phyloP scores from a whole-genome alignment of 2,888 invertebrate genomes.

The Petrolisthes manimaculis region DNA sequence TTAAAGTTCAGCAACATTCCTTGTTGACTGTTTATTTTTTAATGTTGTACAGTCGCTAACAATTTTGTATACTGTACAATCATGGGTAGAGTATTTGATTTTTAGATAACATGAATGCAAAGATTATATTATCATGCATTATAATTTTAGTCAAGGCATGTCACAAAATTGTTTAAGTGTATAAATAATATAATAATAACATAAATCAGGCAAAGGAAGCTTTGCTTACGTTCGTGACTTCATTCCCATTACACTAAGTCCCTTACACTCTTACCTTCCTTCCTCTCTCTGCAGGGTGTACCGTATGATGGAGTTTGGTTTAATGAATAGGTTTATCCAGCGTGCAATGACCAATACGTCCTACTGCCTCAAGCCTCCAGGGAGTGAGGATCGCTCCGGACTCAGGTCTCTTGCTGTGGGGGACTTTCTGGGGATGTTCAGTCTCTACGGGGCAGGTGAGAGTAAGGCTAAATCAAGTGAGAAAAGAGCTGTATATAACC shows the following conservation, averaged over 20 bases:
- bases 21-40: too few species aligned
- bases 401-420: constrained; percentile 35
- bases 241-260: background rate
- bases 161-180: background rate
- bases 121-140: too few species aligned
- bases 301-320: constrained; percentile 40
- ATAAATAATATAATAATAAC: too few species aligned
- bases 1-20: too few species aligned
- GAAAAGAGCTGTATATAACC: background rate
- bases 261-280: background rate
- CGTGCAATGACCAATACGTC: constrained; percentile 32
- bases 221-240: background rate
- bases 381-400: background rate
- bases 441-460: constrained; percentile 40
- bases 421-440: constrained; percentile 44
- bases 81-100: too few species aligned
- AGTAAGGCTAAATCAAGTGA: background rate
- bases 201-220: background rate
- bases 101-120: too few species aligned
- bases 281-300: constrained; percentile 17
- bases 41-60: too few species aligned
- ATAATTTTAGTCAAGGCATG: too few species aligned
- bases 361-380: constrained; percentile 40
- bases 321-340: constrained; percentile 28
- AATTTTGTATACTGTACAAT: too few species aligned